Base-by-base conservation (phyloP, 2,113 vertebrate species). In the Cyphomyrus plagiostoma region DNA sequence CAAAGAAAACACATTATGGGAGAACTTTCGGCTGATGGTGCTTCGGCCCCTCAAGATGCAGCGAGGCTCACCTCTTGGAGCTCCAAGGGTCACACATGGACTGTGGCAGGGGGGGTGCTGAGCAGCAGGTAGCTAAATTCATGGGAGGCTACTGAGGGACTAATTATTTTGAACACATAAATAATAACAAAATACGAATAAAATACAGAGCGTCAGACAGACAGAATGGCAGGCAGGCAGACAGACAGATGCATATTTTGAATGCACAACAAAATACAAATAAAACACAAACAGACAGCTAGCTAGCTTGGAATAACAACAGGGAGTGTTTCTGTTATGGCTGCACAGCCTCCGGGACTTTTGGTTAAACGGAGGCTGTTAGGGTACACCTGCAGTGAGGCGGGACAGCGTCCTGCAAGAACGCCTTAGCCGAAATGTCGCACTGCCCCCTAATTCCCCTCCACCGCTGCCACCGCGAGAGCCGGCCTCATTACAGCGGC, bases 401-500 rank as follows among this genome's bases (percentile, higher is more conserved):
- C 17, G 2, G 39, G 1, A 45, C 45, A 11, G 82, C 15, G 7
- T 11, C 39, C 82, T 48, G 45, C 0, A 7, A 84, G 45, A 26
- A 48, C 3, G 10, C 39, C 19, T 39, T 3, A 82, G 42, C 39
- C n/a, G 77, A 45, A 82, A 82, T 84, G 82, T n/a, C 19, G 45
- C 21, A 13, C 19, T 23, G 21, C 82, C 21, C 82, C 39, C 21
- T 45, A 45, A 17, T 48, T 84, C 19, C 82, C 39, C 45, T 48
- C 17, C 82, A 84, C 45, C 5, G 39, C 82, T 80, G 35, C 21
- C 8, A 39, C 15, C 1, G 19, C 1, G 82, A 84, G 82, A 21
- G 21, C 19, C 21, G 23, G 45, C 42, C 91, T 94, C 91, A 92
- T 95, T 95, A 94, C 82, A 49, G 50, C 49, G 90, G 90, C 89